phyloP scores from a whole-genome alignment of 2,888 invertebrate genomes.

The Pomacea canaliculata region DNA sequence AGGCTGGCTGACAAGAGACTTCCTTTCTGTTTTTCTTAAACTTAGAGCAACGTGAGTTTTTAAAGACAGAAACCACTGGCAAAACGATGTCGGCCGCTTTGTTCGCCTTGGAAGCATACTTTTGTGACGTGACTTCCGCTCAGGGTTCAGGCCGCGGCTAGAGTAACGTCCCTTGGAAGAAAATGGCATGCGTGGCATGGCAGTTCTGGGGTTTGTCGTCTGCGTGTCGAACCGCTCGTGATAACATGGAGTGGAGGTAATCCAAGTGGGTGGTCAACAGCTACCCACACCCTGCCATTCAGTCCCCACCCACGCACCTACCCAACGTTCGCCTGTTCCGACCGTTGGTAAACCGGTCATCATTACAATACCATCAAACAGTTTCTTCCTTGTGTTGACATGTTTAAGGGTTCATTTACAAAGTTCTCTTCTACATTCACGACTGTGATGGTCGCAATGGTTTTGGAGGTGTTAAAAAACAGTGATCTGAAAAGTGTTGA shows the following conservation, averaged over 20 bases:
- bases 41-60: too few species aligned
- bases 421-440: not conserved
- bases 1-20: too few species aligned
- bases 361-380: too few species aligned
- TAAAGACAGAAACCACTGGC: too few species aligned
- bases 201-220: not conserved
- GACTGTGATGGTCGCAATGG: too few species aligned
- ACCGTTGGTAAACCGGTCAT: too few species aligned
- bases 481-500: too few species aligned
- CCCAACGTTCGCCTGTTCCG: too few species aligned
- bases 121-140: not conserved
- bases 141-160: not conserved
- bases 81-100: too few species aligned
- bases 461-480: too few species aligned
- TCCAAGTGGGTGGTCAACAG: not conserved
- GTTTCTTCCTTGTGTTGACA: not conserved
- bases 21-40: too few species aligned
- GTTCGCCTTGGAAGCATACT: too few species aligned
- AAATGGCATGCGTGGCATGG: slow-evolving; percentile 17
- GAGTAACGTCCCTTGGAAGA: not conserved
- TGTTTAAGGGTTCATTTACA: not conserved
- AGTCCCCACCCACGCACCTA: not conserved
- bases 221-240: not conserved
- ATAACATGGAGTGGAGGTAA: slow-evolving; percentile 6
- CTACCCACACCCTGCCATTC: not conserved